Base-by-base conservation (phyloP, 2,113 vertebrate genomes). In the Siniperca knerii region DNA sequence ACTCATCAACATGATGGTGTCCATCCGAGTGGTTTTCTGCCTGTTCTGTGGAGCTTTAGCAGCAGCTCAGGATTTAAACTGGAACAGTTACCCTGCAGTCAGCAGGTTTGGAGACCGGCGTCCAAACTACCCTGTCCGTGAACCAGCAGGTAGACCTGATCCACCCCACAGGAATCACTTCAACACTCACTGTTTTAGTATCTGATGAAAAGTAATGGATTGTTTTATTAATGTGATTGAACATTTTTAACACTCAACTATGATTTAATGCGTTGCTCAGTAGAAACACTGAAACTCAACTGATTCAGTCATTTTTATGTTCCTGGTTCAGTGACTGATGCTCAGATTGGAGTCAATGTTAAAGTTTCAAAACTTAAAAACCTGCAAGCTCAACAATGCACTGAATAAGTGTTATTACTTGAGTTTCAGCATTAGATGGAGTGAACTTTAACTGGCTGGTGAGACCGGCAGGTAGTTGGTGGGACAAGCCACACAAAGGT, bases 91-190 rank as follows among this genome's bases (percentile, higher is more conserved):
- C 4, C 52, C n/a, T 25, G 20, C 48, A 25, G 66, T 20, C 0
- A 20, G 9, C 46, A 50, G 23, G 16, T 46, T 50, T 9, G 16
- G 6, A 58, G 5, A 48, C 29, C 69, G 42, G 60, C 35, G 4
- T 18, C 68, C 50, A 23, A 16, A 50, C 25, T 29, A 2, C 29
- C 29, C 29, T 29, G 60, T 50, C 80, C 82, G 82, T 15, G 5
- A 54, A 3, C 54, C 55, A 50, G n/a, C 67, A 87, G 87, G 87
- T 91, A 85, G 20, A 40, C 10, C 42, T 61, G 68, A 69, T 33
- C 37, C 64, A 20, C 52, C n/a, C 37, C 64, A 20, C 52, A 33
- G n/a, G 50, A 6, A 15, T 12, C 62, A 55, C 35, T 8, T 2
- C 23, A 8, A 7, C 61, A 21, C 21, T 15, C 1, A 8, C 9